Base-by-base conservation (phyloP, 2,888 invertebrate species). In the Temnothorax unifasciatus region DNA sequence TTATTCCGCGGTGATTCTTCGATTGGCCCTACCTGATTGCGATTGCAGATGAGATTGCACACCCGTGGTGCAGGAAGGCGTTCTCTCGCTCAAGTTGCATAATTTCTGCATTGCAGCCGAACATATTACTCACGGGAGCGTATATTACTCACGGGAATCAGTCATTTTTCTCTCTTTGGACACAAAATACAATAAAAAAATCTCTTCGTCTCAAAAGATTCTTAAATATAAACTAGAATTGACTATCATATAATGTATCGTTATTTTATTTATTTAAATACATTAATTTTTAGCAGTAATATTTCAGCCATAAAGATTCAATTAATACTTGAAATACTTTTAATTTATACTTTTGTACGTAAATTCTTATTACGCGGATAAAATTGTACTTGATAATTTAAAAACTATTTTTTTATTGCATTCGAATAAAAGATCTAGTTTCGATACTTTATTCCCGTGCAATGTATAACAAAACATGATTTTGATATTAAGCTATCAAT, bases 41-140 rank as follows among this genome's bases (percentile, higher is more conserved):
- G 90, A 89, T 89, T 90, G 89, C 90, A 85, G 90, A 90, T 89
- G 89, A 89, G 90, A 89, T 89, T 89, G 88, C 88, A 82, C 85
- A 77, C 83, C 82, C 88, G 85, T 75, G 79, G 88, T 84, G 84
- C 82, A 82, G 84, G 79, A 84, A 85, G 76, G 81, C 82, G 82
- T 75, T 84, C 86, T 87, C 54, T 63, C 76, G 81, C 63, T 71
- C 77, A 83, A 59, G 88, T 89, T 89, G 89, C 86, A 89, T 89
- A 89, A 89, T 88, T 89, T 84, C 57, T 63, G 61, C 81, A 76
- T 47, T 47, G 61, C 73, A 47, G 4, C 41, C 25, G 29, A 82
- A 82, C 44, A 34, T 79, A 47, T 73, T 50, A 47, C 59, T 61
- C 71, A 34, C n/a, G 29, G 29, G n/a, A 82, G 63, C 41, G 44